Percentiles rank a stretch among this genome's conserved stretches.
These are phyloP conservation scores for Gasterosteus nipponicus DNA, from an alignment of 2,113 vertebrate species.

Conservation along the genomic window DNA sequence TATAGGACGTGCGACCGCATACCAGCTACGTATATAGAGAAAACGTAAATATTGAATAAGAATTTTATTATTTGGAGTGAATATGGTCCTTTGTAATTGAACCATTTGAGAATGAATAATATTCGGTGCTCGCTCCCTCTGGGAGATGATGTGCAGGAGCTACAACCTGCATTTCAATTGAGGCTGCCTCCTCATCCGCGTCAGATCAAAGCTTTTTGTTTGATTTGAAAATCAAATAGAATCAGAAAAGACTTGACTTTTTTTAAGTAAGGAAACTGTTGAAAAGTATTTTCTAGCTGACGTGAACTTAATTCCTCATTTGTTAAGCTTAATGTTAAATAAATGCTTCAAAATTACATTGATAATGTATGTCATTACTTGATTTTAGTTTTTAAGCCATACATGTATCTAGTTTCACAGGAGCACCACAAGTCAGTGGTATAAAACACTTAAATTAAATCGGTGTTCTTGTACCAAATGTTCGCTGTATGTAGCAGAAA, in stretches of 20 bases:
- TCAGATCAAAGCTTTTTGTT: background rate
- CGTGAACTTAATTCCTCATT: background rate
- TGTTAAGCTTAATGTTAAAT: background rate
- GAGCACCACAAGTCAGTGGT: background rate
- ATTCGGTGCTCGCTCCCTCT: background rate
- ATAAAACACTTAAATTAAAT: background rate
- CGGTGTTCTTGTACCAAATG: background rate
- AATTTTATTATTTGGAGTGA: background rate
- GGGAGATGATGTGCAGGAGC: background rate
- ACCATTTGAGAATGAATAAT: background rate
- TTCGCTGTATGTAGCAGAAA: background rate
- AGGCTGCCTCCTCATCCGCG: background rate
- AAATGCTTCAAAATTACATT: background rate
- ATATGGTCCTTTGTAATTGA: background rate
- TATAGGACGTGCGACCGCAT: background rate
- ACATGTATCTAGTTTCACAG: too few species aligned
- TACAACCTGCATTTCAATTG: background rate
- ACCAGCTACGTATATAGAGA: background rate
- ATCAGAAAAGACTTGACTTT: background rate
- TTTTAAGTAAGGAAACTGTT: background rate
- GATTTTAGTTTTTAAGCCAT: background rate
- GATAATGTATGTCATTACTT: background rate
- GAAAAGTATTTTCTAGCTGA: background rate
- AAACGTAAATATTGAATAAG: background rate
- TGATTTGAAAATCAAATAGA: constrained; percentile 17